These are phyloP conservation scores for Hermaeophaga mercurialis DNA, from an alignment of 2,888 invertebrate genomes.

Conservation along the genomic window DNA sequence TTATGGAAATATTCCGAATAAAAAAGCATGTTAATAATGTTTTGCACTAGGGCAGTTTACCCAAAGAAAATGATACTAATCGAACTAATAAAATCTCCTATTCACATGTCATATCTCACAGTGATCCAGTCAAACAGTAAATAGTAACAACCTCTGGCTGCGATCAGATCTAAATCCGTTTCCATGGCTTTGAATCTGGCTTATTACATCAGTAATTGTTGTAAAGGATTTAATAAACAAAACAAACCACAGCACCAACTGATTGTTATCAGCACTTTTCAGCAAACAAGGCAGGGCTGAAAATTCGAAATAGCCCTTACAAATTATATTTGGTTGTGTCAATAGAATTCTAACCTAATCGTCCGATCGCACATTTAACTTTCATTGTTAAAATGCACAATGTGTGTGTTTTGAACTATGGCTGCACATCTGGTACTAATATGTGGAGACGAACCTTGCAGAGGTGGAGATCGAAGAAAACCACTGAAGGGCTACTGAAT, in stretches of 20 bases:
- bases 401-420: conserved; percentile 52
- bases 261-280: conserved; percentile 49
- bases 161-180: conserved; percentile 17
- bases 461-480: conserved; percentile 36
- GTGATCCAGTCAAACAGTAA: not conserved
- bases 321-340: conserved; percentile 55
- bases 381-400: conserved; percentile 56
- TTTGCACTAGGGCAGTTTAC: too few species aligned
- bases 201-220: conserved; percentile 45
- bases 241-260: conserved; percentile 47
- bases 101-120: not conserved
- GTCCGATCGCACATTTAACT: conserved; percentile 57
- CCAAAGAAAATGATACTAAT: too few species aligned
- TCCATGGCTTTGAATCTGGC: conserved; percentile 10
- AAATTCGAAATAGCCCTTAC: conserved; percentile 52
- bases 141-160: conserved; percentile 4
- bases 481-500: conserved; percentile 17
- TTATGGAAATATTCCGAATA: too few species aligned
- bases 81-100: conserved; percentile 1
- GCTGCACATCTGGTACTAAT: conserved; percentile 56
- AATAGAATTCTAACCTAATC: conserved; percentile 57
- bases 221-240: conserved; percentile 53
- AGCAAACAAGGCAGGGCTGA: conserved; percentile 42
- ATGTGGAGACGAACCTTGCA: conserved; percentile 33
- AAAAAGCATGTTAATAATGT: too few species aligned